Evolutionary conservation across 2,888 invertebrate genomes (phyloP).

Genomic region (Drosophila vallismaia): DNA sequence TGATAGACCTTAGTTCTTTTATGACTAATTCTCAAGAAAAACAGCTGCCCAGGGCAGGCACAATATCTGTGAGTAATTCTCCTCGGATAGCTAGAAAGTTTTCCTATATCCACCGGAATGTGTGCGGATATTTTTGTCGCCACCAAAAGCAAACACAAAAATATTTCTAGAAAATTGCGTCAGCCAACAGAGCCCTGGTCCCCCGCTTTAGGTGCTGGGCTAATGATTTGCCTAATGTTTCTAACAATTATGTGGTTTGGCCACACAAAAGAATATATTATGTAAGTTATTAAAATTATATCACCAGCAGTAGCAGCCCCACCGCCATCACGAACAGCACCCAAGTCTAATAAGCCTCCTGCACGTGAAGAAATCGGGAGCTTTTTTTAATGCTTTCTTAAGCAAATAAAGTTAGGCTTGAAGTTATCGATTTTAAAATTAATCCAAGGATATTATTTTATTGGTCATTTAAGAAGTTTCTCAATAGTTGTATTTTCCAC

Average conservation of each 20-base stretch:
- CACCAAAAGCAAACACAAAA: slow-evolving; percentile 43
- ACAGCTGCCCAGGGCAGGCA: slow-evolving; percentile 24
- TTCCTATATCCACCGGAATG: slow-evolving; percentile 31
- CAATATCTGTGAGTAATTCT: slow-evolving; percentile 31
- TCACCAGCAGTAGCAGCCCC: slow-evolving; percentile 60
- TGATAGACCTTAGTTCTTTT: slow-evolving; percentile 23
- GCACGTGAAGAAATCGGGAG: slow-evolving; percentile 11
- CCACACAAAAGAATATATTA: slow-evolving; percentile 74
- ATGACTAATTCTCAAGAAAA: slow-evolving; percentile 30
- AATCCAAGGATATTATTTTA: not conserved
- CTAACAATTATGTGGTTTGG: slow-evolving; percentile 73
- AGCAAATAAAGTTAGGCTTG: not conserved
- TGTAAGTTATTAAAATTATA: slow-evolving; percentile 77
- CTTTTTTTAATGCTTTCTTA: not conserved
- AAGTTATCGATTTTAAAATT: not conserved
- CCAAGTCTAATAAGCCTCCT: slow-evolving; percentile 66
- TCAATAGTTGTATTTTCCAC: not conserved
- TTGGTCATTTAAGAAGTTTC: not conserved
- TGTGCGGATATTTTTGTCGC: slow-evolving; percentile 29
- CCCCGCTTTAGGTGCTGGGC: slow-evolving; percentile 41
- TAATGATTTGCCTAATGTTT: slow-evolving; percentile 77
- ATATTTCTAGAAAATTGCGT: slow-evolving; percentile 42
- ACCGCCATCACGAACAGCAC: slow-evolving; percentile 12
- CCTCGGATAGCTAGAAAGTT: slow-evolving; percentile 37
- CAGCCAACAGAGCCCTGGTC: slow-evolving; percentile 20